Evolutionary conservation across 2,113 vertebrate species (phyloP), one percentile per base, ranked within the genome.

Genomic region (Mohoua ochrocephala): DNA sequence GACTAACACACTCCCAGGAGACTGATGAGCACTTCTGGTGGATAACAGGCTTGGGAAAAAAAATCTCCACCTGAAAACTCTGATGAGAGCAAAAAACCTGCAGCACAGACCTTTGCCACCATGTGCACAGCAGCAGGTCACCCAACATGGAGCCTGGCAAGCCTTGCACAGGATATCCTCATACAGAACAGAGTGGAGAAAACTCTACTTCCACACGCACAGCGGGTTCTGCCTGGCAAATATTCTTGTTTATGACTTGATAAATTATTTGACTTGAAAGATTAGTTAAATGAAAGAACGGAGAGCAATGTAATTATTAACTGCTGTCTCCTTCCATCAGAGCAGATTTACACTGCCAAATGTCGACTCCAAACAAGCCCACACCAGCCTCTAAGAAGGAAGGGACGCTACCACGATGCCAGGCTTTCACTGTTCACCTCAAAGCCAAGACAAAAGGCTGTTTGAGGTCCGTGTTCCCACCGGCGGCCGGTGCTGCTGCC

Each of bases 41-140:
- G 37, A 17, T 65, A 91, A 73, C 1, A 0, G 20, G 17, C 64
- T 74, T 0, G 1, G 28, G 49, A 21, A 68, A 71, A 67, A 71
- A 54, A 82, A 52, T 6, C 31, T 56, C 23, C 52, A 52, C 7
- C 31, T 23, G 17, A 59, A 78, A 52, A 24, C 44, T 49, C 35
- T 30, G 44, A 67, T 3, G 1, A 0, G n/a, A 68, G 24, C 35
- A 64, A 39, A 54, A 39, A 82, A 2, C 22, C 44, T 2, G 0
- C 65, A 45, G 35, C 47, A 67, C 41, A 44, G 65, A 63, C 49
- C 16, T 68, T 28, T 35, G 27, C 11, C 30, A 59, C 7, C 47
- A 50, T 0, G 0, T 7, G n/a, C 59, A 35, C 0, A 7, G 79
- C 7, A 24, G 79, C 10, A 0, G 33, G 50, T 31, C 70, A 47